Base-by-base conservation (phyloP, 2,113 vertebrate species). In the Megatriorchis doriae region DNA sequence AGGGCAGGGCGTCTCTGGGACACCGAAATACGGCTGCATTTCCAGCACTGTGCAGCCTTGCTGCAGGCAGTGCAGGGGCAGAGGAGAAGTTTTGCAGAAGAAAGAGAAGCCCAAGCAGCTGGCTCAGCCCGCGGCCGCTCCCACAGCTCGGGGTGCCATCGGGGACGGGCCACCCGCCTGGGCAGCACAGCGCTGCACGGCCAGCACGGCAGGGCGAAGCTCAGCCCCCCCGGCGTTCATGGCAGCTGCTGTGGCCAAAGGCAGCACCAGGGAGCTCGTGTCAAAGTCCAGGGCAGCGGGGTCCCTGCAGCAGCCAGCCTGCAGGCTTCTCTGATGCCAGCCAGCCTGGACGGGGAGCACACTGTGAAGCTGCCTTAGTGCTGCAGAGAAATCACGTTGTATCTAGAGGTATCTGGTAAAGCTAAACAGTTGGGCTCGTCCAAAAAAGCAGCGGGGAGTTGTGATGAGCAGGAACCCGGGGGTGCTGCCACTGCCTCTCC, bases 141-240 rank as follows among this genome's bases (percentile, higher is more conserved):
- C 16, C 43, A 15, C 4, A 5, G 31, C 53, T 47, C 17, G 1
- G 42, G 31, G 15, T 15, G 40, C 72, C 58, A n/a, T 3, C 0
- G 2, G n/a, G 47, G n/a, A 23, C 3, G 1, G 17, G 17, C 17
- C 81, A 25, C 42, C 42, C 6, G 3, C 9, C 40, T 6, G 42
- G 78, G 42, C 15, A 36, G 26, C 48, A 8, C 72, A 29, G 67
- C 10, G 4, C 47, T 2, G 7, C 29, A 6, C 0, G 0, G 40
- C 59, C 0, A 3, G 43, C 73, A 70, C 13, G 31, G 31, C 56
- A 65, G 34, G 18, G 23, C 7, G 1, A 32, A 38, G 55, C 38
- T 34, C 47, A 63, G 56, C 38, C 32, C 4, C 4, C 0, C 7
- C 50, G 1, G 5, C 26, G 26, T 32, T 25, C 3, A 1, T 1